These are phyloP conservation scores for Trachops cirrhosus DNA, from an alignment of 2,797 vertebrate species.

Conservation along the genomic window DNA sequence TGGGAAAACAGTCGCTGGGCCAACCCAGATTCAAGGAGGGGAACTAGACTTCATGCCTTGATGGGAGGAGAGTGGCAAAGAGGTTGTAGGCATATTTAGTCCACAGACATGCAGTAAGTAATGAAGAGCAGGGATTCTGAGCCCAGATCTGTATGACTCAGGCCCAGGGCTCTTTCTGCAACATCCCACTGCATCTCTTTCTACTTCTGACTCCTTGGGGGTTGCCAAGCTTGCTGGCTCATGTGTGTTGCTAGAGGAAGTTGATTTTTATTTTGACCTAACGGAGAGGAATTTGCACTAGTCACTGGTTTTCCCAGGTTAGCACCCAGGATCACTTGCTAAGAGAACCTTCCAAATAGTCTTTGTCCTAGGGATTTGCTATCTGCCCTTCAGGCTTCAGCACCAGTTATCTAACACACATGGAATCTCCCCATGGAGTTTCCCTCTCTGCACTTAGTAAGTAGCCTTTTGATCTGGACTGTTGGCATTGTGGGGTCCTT, in stretches of 20 bases:
- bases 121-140: neutral
- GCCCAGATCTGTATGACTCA: neutral
- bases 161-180: neutral
- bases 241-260: neutral
- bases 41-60: neutral
- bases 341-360: neutral
- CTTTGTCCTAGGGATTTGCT: neutral
- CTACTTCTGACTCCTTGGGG: neutral
- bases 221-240: neutral
- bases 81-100: neutral
- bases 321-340: neutral
- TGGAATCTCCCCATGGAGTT: constrained; percentile 48
- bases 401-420: neutral
- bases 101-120: neutral
- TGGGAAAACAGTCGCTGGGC: neutral
- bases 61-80: neutral
- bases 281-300: neutral
- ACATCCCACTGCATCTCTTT: neutral
- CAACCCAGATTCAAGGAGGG: neutral
- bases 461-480: neutral
- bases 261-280: neutral
- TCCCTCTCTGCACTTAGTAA: neutral
- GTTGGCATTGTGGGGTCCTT: neutral
- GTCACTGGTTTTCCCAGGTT: neutral
- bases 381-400: neutral